Evolutionary conservation across 2,113 vertebrate genomes (phyloP), one percentile per base, ranked within the genome.

Genomic region (Paracanthobrama guichenoti): DNA sequence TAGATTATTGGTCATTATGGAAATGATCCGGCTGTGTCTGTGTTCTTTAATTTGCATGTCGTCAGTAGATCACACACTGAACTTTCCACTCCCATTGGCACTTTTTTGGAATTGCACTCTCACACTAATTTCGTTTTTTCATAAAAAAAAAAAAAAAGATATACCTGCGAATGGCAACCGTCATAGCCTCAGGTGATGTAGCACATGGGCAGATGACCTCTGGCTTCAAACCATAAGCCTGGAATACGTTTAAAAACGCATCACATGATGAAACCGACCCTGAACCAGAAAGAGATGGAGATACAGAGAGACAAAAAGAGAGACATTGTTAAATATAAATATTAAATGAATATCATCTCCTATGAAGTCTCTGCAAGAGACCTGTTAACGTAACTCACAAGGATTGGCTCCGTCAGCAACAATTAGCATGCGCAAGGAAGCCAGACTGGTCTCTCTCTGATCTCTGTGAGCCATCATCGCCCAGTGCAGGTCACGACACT

Each of bases 401-500:
- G 98, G 98, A 85, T 99, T 99, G 72, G 98, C 97, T 75, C 98
- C 98, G 3, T 99, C 98, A 0, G 98, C 97, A 39, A 99, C 98
- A 12, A 99, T 95, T 82, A 99, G 96, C 98, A 99, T 99, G 2
- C 97, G 93, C 12, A 99, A 93, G 0, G 98, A 99, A 79, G 95
- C 95, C 90, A 99, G 87, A 87, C 96, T 99, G 90, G 96, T 95
- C 9, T 99, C 98, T 91, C 96, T 95, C 90, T 99, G 98, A 88
- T 99, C 98, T 86, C 96, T 93, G 87, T 98, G 97, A 82, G 98
- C 96, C 96, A 99, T 99, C 98, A 99, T 99, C 86, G 98, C 98
- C 98, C 98, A 99, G 93, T 99, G 98, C 86, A 99, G 90, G 92
- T 99, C 98, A 67, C 98, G 96, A 86, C 97, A 99, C 90, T 99